Evolutionary conservation across 1,140 invertebrate genomes (phyloP).

Genomic region (Diorhabda sublineata): DNA sequence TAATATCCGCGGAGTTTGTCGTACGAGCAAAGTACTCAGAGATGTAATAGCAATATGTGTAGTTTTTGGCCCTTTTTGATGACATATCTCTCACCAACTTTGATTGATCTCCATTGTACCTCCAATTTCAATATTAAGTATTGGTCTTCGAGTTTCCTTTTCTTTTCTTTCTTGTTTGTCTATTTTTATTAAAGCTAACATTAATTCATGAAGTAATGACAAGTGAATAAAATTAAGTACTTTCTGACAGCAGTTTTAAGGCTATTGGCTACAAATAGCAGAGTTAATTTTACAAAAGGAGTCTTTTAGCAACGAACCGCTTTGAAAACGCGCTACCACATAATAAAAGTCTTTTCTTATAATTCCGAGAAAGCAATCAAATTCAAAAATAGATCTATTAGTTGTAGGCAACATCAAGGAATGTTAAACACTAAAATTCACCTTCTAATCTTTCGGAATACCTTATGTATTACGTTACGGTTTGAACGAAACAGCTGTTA

Average conservation of each 20-base stretch:
- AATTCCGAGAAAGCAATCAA: neutral
- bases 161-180: neutral
- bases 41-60: too few relatives aligned
- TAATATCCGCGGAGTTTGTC: too few relatives aligned
- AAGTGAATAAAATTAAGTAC: neutral
- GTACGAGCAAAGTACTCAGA: too few relatives aligned
- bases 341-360: conserved; percentile 1
- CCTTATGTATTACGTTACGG: conserved; percentile 14
- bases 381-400: conserved; percentile 3
- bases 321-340: neutral
- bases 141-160: neutral
- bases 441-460: conserved; percentile 19
- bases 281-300: neutral
- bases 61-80: too few relatives aligned
- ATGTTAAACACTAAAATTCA: conserved; percentile 9
- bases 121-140: too few relatives aligned
- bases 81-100: too few relatives aligned
- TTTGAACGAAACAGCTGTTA: conserved; percentile 17
- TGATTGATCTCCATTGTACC: too few relatives aligned
- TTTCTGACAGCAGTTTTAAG: neutral
- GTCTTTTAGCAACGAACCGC: neutral
- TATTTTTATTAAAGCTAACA: neutral
- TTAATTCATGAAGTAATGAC: neutral
- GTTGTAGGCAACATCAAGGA: neutral
- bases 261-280: neutral